These are phyloP conservation scores for Dascyllus trimaculatus DNA, from an alignment of 2,113 vertebrate species.

Conservation along the genomic window DNA sequence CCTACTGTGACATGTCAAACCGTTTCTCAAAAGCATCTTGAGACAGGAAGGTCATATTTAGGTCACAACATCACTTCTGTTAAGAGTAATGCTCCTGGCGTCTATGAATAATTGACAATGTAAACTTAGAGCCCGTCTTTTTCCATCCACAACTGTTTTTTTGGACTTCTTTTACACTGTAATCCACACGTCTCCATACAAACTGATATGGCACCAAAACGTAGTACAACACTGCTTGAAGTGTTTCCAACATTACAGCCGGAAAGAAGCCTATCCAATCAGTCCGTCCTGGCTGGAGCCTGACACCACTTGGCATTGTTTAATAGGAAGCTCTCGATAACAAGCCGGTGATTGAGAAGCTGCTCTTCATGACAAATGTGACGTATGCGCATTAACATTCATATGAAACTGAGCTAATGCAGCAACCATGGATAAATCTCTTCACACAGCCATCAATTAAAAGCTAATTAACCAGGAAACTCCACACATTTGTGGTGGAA, in stretches of 20 bases:
- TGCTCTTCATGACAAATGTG: constrained; percentile 20
- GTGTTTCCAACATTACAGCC: constrained; percentile 19
- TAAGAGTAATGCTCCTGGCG: constrained; percentile 22
- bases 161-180: constrained; percentile 62
- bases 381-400: constrained; percentile 32
- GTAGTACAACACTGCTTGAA: constrained; percentile 32
- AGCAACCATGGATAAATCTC: not conserved
- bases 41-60: constrained; percentile 16
- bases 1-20: not conserved
- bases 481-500: constrained; percentile 6
- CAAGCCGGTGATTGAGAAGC: constrained; percentile 18
- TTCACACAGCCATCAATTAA: not conserved
- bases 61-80: constrained; percentile 25
- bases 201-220: constrained; percentile 39
- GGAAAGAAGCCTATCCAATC: constrained; percentile 28
- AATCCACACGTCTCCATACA: constrained; percentile 56
- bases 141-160: constrained; percentile 28
- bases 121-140: constrained; percentile 58
- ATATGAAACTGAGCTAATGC: not conserved
- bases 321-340: constrained; percentile 27
- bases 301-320: constrained; percentile 41
- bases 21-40: not conserved
- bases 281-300: constrained; percentile 16
- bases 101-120: constrained; percentile 71
- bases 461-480: not conserved